phyloP scores from a whole-genome alignment of 2,797 vertebrate species.

The Columba guinea region DNA sequence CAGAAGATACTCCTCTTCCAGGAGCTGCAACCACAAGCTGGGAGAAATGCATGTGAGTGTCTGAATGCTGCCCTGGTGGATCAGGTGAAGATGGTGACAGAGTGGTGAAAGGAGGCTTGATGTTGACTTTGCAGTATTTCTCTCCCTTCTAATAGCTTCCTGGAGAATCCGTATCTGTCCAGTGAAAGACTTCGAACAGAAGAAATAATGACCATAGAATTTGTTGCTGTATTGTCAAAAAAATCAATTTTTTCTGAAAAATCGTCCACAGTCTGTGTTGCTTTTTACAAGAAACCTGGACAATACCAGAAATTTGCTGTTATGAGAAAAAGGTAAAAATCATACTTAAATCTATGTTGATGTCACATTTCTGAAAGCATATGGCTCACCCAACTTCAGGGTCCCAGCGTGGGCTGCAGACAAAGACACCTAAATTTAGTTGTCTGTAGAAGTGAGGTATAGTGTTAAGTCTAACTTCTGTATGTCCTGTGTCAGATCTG shows the following conservation, averaged over 20 bases:
- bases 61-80: neutral
- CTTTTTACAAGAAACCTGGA: neutral
- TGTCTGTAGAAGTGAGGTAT: neutral
- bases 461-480: neutral
- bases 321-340: neutral
- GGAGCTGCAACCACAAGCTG: neutral
- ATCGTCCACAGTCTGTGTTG: neutral
- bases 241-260: neutral
- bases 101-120: neutral
- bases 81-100: neutral
- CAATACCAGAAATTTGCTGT: neutral
- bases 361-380: neutral
- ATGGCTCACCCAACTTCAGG: neutral
- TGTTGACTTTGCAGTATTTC: neutral
- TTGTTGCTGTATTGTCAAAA: neutral
- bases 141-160: neutral
- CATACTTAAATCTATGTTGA: neutral
- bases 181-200: neutral
- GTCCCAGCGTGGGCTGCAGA: neutral
- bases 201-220: neutral
- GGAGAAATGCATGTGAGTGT: neutral
- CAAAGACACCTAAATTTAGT: neutral
- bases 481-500: neutral
- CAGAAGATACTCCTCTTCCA: neutral
- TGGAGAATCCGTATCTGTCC: neutral